phyloP scores from a whole-genome alignment of 2,888 invertebrate genomes.

The Acheta domesticus region DNA sequence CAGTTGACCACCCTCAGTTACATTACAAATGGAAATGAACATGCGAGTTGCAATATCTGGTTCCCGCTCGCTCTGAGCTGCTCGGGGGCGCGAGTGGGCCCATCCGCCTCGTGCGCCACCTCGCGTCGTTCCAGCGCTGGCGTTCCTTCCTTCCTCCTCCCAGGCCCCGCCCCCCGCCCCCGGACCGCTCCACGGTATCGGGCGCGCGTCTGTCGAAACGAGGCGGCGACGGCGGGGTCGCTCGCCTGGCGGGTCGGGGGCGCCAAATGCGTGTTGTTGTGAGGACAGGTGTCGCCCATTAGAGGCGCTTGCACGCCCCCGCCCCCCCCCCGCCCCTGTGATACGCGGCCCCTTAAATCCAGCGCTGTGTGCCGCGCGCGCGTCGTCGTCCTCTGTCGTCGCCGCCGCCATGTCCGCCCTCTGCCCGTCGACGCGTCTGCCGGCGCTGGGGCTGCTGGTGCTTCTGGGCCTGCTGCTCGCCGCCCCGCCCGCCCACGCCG shows the following conservation, averaged over 20 bases:
- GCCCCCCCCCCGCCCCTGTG: neutral
- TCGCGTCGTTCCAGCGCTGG: neutral
- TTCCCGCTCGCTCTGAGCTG: too few species aligned
- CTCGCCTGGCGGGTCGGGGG: neutral
- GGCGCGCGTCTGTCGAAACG: too few species aligned
- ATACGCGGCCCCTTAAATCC: neutral
- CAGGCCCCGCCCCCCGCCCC: neutral
- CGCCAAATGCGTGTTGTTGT: conserved; percentile 9
- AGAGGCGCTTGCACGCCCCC: neutral
- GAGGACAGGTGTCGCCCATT: neutral
- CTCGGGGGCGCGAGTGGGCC: too few species aligned
- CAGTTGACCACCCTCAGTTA: too few species aligned
- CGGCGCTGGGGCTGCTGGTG: neutral
- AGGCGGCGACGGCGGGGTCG: too few species aligned
- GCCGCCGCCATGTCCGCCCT: neutral
- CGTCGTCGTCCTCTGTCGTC: neutral
- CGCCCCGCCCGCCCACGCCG: neutral
- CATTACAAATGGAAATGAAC: too few species aligned
- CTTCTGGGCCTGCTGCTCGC: neutral
- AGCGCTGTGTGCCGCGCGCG: neutral
- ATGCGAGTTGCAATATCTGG: too few species aligned
- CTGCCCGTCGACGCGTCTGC: neutral
- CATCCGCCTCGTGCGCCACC: neutral
- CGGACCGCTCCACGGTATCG: too few species aligned
- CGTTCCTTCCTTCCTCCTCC: neutral